Base-by-base conservation (phyloP, 2,888 invertebrate genomes). In the Nemotelus nigrinus region DNA sequence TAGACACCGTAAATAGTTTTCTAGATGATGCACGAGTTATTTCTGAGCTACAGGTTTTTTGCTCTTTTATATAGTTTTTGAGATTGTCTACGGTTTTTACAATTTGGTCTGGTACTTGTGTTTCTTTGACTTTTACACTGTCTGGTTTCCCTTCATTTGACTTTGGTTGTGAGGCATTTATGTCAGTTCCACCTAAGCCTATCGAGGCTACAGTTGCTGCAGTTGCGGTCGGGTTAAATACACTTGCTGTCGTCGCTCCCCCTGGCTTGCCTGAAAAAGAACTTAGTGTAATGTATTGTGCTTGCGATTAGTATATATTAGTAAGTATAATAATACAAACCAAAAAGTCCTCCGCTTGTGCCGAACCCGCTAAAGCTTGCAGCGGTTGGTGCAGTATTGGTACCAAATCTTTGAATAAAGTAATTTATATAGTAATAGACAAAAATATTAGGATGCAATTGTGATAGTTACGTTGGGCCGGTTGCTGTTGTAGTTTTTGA, bases 21-120 rank as follows among this genome's bases (percentile, higher is more conserved):
- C 86, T 84, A 0, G 85, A 89, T 0, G 91, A 90, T 0, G 90
- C 91, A 76, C 94, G 88, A 82, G 95, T 93, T 65, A 96, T 93
- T 83, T 95, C 95, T 0, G 95, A 95, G 79, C 94, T 92, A 53
- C 93, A 88, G 0, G 90, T 89, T 86, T 96, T 96, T 85, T 96
- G 96, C 78, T 93, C 93, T 87, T 96, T 96, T 0, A 96, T 93
- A 85, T 94, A 93, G 78, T 91, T 91, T 88, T 96, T 95, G 83
- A 96, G 93, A 2, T 90, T 88, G 78, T 96, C 94, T 45, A 96
- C 93, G 0, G 93, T 92, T 81, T 92, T 91, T 44, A 90, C 88
- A 72, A 96, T 91, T 87, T 94, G 94, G 82, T 93, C 93, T 0
- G 96, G 96, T 78, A 96, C 85, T 81, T 85, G 85, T 0, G 85